Base-by-base conservation (phyloP, 2,888 invertebrate genomes). In the Tenthredo amoena region DNA sequence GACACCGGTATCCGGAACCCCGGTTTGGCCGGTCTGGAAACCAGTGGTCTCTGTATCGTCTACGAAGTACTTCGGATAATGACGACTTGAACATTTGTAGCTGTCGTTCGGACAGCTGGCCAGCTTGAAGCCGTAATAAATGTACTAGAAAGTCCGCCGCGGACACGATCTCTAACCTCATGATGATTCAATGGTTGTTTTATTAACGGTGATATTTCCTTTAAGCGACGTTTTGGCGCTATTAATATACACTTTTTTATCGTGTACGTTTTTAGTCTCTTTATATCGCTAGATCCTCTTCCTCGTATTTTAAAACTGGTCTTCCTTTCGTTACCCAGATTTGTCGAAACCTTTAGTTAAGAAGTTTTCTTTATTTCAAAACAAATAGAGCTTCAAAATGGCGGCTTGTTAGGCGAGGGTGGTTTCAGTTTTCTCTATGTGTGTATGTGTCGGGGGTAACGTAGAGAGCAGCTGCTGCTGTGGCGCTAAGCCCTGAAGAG, bases 1-100 rank as follows among this genome's bases (percentile, higher is more conserved):
- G 95, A 91, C 96, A 95, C 87, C 97, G 95, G 93, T 96, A 97
- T 74, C 96, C 97, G 89, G 96, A 96, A 77, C 96, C 97, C 89
- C 95, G 96, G 91, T 95, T 95, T 50, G 96, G 96, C 89, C 95
- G 94, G 89, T 96, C 96, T 40, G 96, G 96, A 93, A 96, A 97
- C 96, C 96, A 97, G 91, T 96, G 96, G 91, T 96, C 95, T 90
- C 95, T 92, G 90, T 95, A 96, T 82, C 95, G 94, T 21, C 92
- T 91, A 21, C 93, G 90, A 71, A 95, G 89, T 12, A 95, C 92
- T 84, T 94, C 94, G 71, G 93, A 93, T 84, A 95, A 88, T 65
- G 94, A 94, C 37, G 90, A 91, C 86, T 94, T 94, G 90, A 95
- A 95, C 89, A 93, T 91, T 58, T 94, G 93, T 85, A 95, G 89